Evolutionary conservation across 2,113 vertebrate species (phyloP), one percentile per base, ranked within the genome.

Genomic region (Pristiophorus japonicus): DNA sequence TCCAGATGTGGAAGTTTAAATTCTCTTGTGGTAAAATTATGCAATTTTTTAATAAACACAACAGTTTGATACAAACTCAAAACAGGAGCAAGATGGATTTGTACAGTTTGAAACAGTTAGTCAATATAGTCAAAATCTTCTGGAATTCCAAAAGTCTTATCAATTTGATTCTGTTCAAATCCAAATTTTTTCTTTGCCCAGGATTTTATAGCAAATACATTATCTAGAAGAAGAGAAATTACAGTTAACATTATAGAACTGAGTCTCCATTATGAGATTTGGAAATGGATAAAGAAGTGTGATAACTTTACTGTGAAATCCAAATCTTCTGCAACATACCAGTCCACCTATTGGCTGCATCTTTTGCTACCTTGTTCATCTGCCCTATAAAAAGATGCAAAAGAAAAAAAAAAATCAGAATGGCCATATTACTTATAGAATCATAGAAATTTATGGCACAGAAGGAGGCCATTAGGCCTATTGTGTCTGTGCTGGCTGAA

Each of bases 121-220:
- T 99, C 98, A 97, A 99, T 96, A 96, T 99, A 99, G 97, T 99
- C 99, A 96, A 99, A 98, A 96, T 99, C 99, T 97, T 99, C 99
- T 0, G 99, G 99, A 96, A 99, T 99, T 96, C 99, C 99, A 96
- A 99, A 99, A 66, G 98, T 98, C 97, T 99, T 99, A 96, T 99
- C 97, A 96, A 99, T 98, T 96, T 97, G 98, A 96, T 97, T 97
- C 96, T 99, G 98, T 97, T 99, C 99, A 78, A 99, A 98, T 95
- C 98, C 97, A 97, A 99, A 99, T 97, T 99, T 99, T 97, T 98
- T 98, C 97, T 99, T 99, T 93, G 99, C 99, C 99, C 99, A 99
- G 34, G 98, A 99, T 97, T 99, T 99, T 96, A 99, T 98, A 95
- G 99, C 97, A 96, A 99, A 99, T 96, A 99, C 97, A 95, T 99